Conservation (phyloP, 1,140 invertebrate species). For the Nasonia giraulti region DNA sequence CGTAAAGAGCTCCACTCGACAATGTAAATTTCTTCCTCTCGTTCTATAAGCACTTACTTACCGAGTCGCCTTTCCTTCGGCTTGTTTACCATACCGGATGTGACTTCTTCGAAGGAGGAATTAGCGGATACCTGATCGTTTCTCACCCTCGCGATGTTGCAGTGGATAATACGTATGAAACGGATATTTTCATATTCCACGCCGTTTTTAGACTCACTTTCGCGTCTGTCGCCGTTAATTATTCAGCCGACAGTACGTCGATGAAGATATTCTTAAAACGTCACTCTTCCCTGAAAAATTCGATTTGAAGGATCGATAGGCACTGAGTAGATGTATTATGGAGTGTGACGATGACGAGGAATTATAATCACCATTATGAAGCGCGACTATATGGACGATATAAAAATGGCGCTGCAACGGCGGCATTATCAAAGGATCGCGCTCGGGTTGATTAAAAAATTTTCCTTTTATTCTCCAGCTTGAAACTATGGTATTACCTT, state of each 20-base stretch:
- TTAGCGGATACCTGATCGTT: background rate
- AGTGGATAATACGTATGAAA: too few relatives aligned
- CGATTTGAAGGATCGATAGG: background rate
- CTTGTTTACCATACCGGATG: constrained; percentile 1
- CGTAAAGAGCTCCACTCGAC: background rate
- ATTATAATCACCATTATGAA: too few relatives aligned
- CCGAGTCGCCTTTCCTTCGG: background rate
- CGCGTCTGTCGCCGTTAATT: too few relatives aligned
- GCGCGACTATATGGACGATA: too few relatives aligned
- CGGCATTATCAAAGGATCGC: too few relatives aligned
- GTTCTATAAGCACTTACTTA: background rate
- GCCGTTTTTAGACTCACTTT: background rate
- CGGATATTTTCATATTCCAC: too few relatives aligned
- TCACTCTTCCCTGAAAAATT: background rate
- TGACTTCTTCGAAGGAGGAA: background rate
- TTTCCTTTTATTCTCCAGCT: background rate
- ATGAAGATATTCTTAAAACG: background rate
- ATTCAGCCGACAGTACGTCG: too few relatives aligned
- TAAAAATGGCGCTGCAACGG: background rate
- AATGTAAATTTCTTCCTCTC: constrained; percentile 10
- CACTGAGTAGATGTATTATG: background rate
- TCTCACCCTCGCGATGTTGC: background rate
- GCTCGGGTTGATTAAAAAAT: background rate
- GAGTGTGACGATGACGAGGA: background rate
- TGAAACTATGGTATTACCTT: too few relatives aligned